A percentile compares a stretch with the other conserved stretches of the same genome.
These are phyloP conservation scores for Adineta ricciae DNA, from an alignment of 2,888 invertebrate species.

Conservation along the genomic window DNA sequence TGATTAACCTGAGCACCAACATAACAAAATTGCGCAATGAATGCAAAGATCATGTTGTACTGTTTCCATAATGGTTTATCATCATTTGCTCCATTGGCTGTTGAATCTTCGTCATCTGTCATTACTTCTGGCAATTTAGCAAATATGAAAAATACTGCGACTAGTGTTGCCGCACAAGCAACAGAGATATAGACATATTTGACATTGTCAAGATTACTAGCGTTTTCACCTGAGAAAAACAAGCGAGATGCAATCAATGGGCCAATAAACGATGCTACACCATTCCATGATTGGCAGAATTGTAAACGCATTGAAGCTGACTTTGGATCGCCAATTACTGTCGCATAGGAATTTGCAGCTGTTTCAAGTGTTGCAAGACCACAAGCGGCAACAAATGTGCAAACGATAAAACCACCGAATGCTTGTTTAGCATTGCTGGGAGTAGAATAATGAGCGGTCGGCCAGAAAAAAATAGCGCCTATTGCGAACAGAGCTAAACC, in stretches of 20 bases:
- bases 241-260: background rate
- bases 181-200: background rate
- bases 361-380: background rate
- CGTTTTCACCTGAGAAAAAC: background rate
- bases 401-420: background rate
- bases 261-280: background rate
- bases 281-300: conserved; percentile 6
- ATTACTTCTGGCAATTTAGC: background rate
- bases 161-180: background rate
- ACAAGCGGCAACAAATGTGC: background rate
- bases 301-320: background rate
- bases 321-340: background rate
- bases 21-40: conserved; percentile 7
- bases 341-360: background rate
- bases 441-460: background rate
- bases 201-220: background rate
- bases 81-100: background rate
- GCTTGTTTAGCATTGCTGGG: background rate
- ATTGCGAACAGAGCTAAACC: background rate
- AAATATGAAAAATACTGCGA: background rate
- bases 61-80: background rate
- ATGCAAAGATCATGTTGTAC: background rate
- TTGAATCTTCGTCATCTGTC: background rate
- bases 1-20: conserved; percentile 9
- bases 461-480: background rate